These are phyloP conservation scores for Crioceris asparagi DNA, from an alignment of 2,888 invertebrate species.

Conservation along the genomic window DNA sequence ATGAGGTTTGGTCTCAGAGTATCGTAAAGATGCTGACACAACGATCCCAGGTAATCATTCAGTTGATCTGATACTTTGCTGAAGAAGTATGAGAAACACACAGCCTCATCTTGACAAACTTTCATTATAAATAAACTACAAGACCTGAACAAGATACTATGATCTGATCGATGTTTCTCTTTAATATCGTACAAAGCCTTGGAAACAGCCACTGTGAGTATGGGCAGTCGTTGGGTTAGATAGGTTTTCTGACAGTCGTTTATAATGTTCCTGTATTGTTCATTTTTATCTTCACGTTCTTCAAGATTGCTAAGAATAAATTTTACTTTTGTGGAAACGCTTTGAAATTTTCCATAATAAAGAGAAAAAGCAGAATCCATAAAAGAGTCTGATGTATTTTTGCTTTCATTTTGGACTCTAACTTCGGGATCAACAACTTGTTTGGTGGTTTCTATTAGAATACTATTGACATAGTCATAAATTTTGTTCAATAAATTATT, in stretches of 20 bases:
- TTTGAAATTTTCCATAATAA: conserved; percentile 93
- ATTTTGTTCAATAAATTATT: conserved; percentile 70
- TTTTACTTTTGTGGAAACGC: conserved; percentile 76
- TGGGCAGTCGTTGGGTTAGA: conserved; percentile 53
- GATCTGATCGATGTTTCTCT: conserved; percentile 55
- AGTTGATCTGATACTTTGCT: conserved; percentile 53
- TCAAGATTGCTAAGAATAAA: conserved; percentile 77
- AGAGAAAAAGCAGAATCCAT: conserved; percentile 64
- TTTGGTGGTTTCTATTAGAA: conserved; percentile 69
- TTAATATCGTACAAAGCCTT: conserved; percentile 58
- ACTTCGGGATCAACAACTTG: conserved; percentile 47
- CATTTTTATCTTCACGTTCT: conserved; percentile 55
- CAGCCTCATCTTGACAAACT: conserved; percentile 89
- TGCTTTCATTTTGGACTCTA: conserved; percentile 22
- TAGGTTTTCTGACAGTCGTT: conserved; percentile 77
- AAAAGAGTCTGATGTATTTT: conserved; percentile 26
- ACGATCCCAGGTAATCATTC: conserved; percentile 44
- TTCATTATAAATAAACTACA: conserved; percentile 86
- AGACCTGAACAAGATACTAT: conserved; percentile 74
- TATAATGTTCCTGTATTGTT: conserved; percentile 65
- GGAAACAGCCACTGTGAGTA: conserved; percentile 60
- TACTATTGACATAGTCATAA: conserved; percentile 64
- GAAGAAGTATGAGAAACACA: conserved; percentile 87
- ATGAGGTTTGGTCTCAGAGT: conserved; percentile 87
- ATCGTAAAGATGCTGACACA: conserved; percentile 87